phyloP scores from a whole-genome alignment of 2,888 invertebrate species.

The Xanthorhoe designata region DNA sequence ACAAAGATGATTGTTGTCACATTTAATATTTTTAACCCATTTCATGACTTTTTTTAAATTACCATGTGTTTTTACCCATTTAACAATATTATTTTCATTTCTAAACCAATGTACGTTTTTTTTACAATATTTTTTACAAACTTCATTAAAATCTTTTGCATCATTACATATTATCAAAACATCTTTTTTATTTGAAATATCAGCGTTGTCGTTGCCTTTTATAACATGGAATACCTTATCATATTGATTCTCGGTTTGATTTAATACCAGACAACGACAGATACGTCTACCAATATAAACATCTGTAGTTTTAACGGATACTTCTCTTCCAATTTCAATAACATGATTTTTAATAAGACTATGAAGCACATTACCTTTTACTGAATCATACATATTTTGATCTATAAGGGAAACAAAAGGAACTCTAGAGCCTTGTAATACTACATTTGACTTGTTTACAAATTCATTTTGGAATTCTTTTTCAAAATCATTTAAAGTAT shows the following conservation, averaged over 20 bases:
- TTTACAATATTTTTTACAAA: neutral
- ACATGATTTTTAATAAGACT: constrained; percentile 1
- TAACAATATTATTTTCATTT: neutral
- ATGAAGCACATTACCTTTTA: constrained; percentile 17
- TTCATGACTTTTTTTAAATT: constrained; percentile 12
- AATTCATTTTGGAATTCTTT: neutral
- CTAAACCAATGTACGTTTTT: constrained; percentile 24
- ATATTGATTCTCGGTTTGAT: constrained; percentile 2
- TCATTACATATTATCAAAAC: constrained; percentile 17
- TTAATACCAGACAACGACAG: constrained; percentile 11
- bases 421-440: constrained; percentile 20
- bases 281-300: constrained; percentile 13
- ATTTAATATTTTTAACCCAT: constrained; percentile 2
- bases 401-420: constrained; percentile 12
- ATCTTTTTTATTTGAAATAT: constrained; percentile 9
- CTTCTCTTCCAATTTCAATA: constrained; percentile 16
- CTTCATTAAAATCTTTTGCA: neutral
- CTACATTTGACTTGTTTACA: neutral
- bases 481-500: constrained; percentile 14
- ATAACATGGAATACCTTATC: constrained; percentile 13
- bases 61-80: constrained; percentile 17
- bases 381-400: constrained; percentile 1
- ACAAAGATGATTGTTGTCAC: constrained; percentile 7
- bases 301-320: neutral
- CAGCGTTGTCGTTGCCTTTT: neutral